Conservation (phyloP, 2,113 vertebrate genomes). For the Hydrolagus affinis region DNA sequence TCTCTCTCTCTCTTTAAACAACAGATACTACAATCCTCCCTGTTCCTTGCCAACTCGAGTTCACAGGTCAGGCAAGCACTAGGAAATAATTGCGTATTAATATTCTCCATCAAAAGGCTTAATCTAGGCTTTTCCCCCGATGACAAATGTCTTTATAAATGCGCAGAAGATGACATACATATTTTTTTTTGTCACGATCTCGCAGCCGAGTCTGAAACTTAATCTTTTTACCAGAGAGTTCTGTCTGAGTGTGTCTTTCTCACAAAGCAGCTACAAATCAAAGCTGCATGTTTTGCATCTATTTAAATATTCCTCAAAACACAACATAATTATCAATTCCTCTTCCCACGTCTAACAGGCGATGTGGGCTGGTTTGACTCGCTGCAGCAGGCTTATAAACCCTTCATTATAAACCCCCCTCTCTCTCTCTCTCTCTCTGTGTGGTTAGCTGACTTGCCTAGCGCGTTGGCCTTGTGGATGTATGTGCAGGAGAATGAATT, state of each 20-base stretch:
- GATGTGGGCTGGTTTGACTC: neutral
- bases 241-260: neutral
- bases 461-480: neutral
- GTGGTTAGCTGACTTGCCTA: neutral
- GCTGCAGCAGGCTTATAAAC: neutral
- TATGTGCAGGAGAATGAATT: neutral
- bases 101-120: neutral
- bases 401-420: too few species aligned
- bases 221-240: neutral
- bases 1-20: conserved; percentile 30
- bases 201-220: neutral
- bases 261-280: neutral
- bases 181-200: conserved; percentile 33
- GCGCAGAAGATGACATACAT: conserved; percentile 35
- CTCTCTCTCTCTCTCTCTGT: neutral
- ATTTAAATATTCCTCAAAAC: conserved; percentile 24
- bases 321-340: neutral
- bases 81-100: conserved; percentile 33
- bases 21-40: conserved; percentile 36
- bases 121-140: conserved; percentile 27
- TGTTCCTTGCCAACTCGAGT: conserved; percentile 42
- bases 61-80: conserved; percentile 40
- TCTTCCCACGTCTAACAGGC: neutral
- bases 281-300: neutral
- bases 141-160: conserved; percentile 44